phyloP scores from a whole-genome alignment of 1,140 invertebrate species.

The Himalopsyche phryganea region DNA sequence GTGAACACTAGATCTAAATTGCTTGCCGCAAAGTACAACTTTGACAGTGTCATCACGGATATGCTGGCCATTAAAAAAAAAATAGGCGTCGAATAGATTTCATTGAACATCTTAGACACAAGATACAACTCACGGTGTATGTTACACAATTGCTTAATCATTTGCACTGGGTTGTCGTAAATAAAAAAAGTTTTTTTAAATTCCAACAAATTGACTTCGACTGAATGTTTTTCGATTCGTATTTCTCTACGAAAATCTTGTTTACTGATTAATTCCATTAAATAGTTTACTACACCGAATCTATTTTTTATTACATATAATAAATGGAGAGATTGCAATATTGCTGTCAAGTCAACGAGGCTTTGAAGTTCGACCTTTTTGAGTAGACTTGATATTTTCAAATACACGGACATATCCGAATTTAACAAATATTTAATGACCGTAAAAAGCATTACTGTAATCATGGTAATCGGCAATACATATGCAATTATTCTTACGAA shows the following conservation, averaged over 20 bases:
- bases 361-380: neutral
- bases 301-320: slow-evolving; percentile 7
- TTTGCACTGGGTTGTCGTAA: slow-evolving; percentile 1
- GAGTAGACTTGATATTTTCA: slow-evolving; percentile 1
- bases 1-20: too few species aligned
- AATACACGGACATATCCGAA: neutral
- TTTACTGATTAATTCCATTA: slow-evolving; percentile 2
- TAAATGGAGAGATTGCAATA: slow-evolving; percentile 9
- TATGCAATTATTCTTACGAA: neutral
- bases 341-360: neutral
- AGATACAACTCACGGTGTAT: slow-evolving; percentile 11
- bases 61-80: slow-evolving; percentile 4
- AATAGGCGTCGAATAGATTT: slow-evolving; percentile 11
- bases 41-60: slow-evolving; percentile 10
- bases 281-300: slow-evolving; percentile 12
- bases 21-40: slow-evolving; percentile 13
- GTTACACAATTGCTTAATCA: slow-evolving; percentile 6
- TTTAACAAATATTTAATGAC: neutral
- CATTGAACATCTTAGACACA: slow-evolving; percentile 2
- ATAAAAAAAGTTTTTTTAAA: slow-evolving; percentile 9
- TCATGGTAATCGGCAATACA: neutral
- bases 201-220: neutral
- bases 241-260: neutral
- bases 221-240: neutral
- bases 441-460: neutral